Percentiles rank a stretch among this genome's conserved stretches.
Conservation (phyloP, 2,888 invertebrate genomes). For the Pollenia griseotomentosa region DNA sequence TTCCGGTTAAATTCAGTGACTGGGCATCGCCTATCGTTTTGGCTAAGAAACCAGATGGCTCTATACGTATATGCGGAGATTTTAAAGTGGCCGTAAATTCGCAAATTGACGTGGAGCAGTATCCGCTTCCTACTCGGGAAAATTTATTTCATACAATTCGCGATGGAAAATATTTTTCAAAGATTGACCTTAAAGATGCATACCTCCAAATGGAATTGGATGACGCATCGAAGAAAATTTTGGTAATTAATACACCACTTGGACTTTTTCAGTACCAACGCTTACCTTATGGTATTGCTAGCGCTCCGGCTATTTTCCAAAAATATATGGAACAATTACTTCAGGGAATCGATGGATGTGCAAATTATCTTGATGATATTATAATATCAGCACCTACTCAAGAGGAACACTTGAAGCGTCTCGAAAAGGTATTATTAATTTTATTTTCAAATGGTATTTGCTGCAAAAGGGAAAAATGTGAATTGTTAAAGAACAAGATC, state of each 20-base stretch:
- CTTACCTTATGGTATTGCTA: constrained; percentile 60
- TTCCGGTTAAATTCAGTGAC: constrained; percentile 52
- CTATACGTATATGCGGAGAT: too few relatives aligned
- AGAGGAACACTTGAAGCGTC: constrained; percentile 74
- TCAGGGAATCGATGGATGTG: constrained; percentile 76
- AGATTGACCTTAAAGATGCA: constrained; percentile 54
- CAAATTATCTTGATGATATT: constrained; percentile 78
- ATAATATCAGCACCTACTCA: constrained; percentile 75
- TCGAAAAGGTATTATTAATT: constrained; percentile 74
- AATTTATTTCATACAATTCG: constrained; percentile 48
- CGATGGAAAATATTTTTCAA: constrained; percentile 48
- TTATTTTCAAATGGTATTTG: constrained; percentile 72
- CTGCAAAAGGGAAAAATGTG: constrained; percentile 78
- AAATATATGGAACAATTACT: constrained; percentile 78
- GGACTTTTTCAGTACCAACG: constrained; percentile 64
- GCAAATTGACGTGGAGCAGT: constrained; percentile 75
- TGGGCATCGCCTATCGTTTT: too few relatives aligned
- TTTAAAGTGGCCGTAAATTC: constrained; percentile 54
- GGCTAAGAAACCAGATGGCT: too few relatives aligned
- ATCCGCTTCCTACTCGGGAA: constrained; percentile 68
- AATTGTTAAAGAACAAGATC: constrained; percentile 75
- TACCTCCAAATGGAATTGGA: constrained; percentile 60
- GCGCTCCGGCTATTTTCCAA: constrained; percentile 72
- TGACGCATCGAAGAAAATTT: constrained; percentile 28
- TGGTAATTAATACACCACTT: constrained; percentile 64